phyloP scores from a whole-genome alignment of 2,888 invertebrate genomes.

The Geophilus truncorum region DNA sequence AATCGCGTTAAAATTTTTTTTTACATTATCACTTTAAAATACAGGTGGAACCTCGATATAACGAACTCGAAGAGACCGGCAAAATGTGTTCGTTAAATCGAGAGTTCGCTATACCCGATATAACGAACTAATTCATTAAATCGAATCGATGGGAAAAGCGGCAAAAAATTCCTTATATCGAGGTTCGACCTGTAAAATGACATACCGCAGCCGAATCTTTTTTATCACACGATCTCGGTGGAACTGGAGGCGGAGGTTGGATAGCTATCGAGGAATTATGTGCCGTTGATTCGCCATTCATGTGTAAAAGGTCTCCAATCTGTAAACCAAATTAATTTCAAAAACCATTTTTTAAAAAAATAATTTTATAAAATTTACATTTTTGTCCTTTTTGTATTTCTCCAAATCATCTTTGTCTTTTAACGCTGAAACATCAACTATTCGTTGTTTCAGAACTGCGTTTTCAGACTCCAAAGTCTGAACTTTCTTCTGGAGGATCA shows the following conservation, averaged over 20 bases:
- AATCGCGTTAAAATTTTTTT: too few species aligned
- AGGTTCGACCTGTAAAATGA: too few species aligned
- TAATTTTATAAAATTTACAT: constrained; percentile 32
- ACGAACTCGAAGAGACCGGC: too few species aligned
- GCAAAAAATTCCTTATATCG: too few species aligned
- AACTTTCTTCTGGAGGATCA: constrained; percentile 76
- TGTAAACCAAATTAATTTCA: not conserved
- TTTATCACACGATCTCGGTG: constrained; percentile 36
- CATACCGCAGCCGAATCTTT: not conserved
- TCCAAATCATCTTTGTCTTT: constrained; percentile 42
- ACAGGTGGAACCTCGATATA: too few species aligned
- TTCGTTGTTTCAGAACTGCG: constrained; percentile 71
- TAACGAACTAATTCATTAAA: too few species aligned
- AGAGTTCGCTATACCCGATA: too few species aligned
- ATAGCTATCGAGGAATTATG: not conserved
- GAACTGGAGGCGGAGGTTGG: constrained; percentile 37
- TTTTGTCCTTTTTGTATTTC: constrained; percentile 36
- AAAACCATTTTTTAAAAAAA: not conserved
- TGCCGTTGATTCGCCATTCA: not conserved
- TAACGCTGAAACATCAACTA: constrained; percentile 61
- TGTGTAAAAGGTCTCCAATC: not conserved
- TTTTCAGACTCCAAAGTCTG: constrained; percentile 82
- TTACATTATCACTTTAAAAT: too few species aligned
- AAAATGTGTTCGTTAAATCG: too few species aligned
- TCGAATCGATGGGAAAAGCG: too few species aligned